Base-by-base conservation (phyloP, 2,888 invertebrate species). In the Sminthurinus aureus region DNA sequence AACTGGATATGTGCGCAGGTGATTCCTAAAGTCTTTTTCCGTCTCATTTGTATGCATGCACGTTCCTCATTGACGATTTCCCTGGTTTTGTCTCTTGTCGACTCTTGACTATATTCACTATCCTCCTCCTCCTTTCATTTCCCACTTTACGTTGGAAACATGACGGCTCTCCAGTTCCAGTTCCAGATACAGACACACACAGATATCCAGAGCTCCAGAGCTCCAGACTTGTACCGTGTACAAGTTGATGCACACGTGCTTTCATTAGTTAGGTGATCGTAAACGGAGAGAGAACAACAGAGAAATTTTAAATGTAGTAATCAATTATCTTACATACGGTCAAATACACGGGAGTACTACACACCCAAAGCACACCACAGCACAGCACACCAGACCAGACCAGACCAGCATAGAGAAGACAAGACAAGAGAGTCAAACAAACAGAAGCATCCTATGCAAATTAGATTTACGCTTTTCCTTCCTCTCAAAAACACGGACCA, bases 1-100 rank as follows among this genome's bases (percentile, higher is more conserved):
- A 75, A 81, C 52, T 38, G 18, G 74, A 81, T 81, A 73, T 52
- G 58, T 13, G 64, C 74, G 81, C 81, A 81, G 81, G 81, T 81
- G 81, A 81, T 81, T 71, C 71, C 12, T 12, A 24, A 9, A 24
- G 2, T 13, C 71, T 71, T 26, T 71, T 9, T 12, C 26, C 24
- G 13, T 71, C 71, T 71, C 71, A 71, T 71, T 71, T 71, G 71
- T 71, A 71, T 71, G 71, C 22, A 71, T 26, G 71, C 24, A 71
- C 13, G 9, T 58, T 58, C 13, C 58, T 58, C 58, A 26, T 24
- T 20, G 71, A 71, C 24, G 71, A 24, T 24, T 15, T 71, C 71
- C 22, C 26, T 71, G 71, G 15, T 69, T 69, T 58, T 58, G 58
- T 58, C 58, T 58, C 58, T 58, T 58, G 15, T 58, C 58, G 38